Conservation (phyloP, 2,113 vertebrate species). For the Porphyrio hochstetteri region DNA sequence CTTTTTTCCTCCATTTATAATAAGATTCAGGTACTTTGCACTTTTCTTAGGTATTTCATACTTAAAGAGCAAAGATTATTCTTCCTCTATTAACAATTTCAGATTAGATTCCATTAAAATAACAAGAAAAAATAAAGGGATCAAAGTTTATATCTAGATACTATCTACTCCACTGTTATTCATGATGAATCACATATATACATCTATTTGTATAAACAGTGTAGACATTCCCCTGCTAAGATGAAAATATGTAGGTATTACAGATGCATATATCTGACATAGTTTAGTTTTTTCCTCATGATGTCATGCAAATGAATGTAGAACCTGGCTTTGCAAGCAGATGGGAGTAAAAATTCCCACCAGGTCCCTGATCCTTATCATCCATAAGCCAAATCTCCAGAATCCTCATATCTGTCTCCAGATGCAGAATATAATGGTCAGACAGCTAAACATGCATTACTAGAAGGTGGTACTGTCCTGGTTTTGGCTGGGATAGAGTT, state of each 20-base stretch:
- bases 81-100: background rate
- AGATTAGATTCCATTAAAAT: background rate
- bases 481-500: too few relatives aligned
- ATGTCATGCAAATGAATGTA: background rate
- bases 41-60: background rate
- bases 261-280: background rate
- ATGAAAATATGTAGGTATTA: background rate
- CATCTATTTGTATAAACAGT: background rate
- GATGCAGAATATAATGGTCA: background rate
- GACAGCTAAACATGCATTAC: background rate
- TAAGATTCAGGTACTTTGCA: background rate
- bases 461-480: background rate
- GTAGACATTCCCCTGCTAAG: background rate
- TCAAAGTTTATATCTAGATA: background rate
- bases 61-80: background rate
- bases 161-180: background rate
- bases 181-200: background rate
- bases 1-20: background rate
- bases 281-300: background rate
- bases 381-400: background rate
- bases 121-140: background rate
- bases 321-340: background rate
- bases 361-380: background rate
- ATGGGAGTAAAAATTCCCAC: background rate
- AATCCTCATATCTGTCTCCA: background rate